phyloP scores from a whole-genome alignment of 2,797 vertebrate genomes.

The Anniella stebbinsi region DNA sequence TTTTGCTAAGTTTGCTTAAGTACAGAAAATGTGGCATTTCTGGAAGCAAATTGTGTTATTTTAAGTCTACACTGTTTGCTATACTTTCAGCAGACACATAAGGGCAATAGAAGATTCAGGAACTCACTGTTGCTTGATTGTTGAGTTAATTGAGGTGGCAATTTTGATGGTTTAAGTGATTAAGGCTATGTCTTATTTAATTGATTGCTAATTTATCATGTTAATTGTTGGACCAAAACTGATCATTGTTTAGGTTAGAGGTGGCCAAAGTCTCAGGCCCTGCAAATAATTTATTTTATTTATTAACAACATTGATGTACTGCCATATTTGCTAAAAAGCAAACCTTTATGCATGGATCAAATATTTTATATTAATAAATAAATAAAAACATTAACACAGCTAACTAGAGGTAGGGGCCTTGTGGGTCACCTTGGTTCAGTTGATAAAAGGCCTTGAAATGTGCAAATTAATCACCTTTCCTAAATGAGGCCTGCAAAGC shows the following conservation, averaged over 20 bases:
- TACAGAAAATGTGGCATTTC: neutral
- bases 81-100: neutral
- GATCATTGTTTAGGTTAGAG: too few relatives aligned
- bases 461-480: too few relatives aligned
- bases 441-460: too few relatives aligned
- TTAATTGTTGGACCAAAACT: neutral
- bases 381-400: too few relatives aligned
- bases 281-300: too few relatives aligned
- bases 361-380: neutral
- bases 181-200: neutral
- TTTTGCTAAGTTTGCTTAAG: neutral
- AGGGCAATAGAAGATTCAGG: neutral
- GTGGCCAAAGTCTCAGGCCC: too few relatives aligned
- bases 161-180: neutral
- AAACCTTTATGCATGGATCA: neutral
- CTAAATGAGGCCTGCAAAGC: too few relatives aligned
- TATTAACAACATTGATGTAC: too few relatives aligned
- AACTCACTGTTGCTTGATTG: neutral
- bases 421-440: too few relatives aligned
- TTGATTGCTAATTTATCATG: neutral
- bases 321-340: too few relatives aligned
- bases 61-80: neutral
- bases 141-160: neutral
- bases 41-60: neutral
- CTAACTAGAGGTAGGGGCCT: too few relatives aligned